Percentiles rank a stretch among this genome's conserved stretches.
phyloP scores from a whole-genome alignment of 2,888 invertebrate species.

The Hipparchia semele region DNA sequence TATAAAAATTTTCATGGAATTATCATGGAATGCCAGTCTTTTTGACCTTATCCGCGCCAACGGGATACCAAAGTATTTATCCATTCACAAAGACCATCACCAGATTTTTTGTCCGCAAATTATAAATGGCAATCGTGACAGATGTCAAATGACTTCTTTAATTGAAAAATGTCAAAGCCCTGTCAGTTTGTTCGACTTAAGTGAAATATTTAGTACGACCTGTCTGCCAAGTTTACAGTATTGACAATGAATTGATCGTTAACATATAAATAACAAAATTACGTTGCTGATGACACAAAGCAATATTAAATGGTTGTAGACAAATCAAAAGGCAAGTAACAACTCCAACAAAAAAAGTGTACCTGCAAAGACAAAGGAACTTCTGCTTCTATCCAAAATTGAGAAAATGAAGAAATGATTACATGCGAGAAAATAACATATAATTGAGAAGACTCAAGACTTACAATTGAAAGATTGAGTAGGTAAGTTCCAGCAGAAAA shows the following conservation, averaged over 20 bases:
- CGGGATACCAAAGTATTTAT: slow-evolving; percentile 2
- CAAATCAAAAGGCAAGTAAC: too few relatives aligned
- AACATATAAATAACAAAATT: slow-evolving; percentile 8
- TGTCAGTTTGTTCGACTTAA: slow-evolving; percentile 30
- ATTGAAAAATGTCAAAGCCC: slow-evolving; percentile 32
- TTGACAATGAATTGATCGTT: slow-evolving; percentile 39
- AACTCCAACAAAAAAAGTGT: too few relatives aligned
- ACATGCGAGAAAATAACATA: too few relatives aligned
- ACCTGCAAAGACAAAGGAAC: too few relatives aligned
- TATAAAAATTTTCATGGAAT: not conserved
- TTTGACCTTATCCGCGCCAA: not conserved
- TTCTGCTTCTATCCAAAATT: too few relatives aligned
- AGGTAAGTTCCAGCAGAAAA: too few relatives aligned
- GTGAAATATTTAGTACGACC: slow-evolving; percentile 21
- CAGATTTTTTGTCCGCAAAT: slow-evolving; percentile 22
- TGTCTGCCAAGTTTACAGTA: slow-evolving; percentile 34
- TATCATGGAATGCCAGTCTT: not conserved
- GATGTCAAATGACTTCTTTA: slow-evolving; percentile 27
- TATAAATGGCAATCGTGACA: slow-evolving; percentile 25
- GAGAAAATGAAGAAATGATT: too few relatives aligned
- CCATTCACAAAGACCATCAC: slow-evolving; percentile 12
- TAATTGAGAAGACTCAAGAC: too few relatives aligned
- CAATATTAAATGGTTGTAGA: too few relatives aligned
- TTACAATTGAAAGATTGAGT: too few relatives aligned
- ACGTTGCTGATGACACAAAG: not conserved